These are phyloP conservation scores for Aromia moschata DNA, from an alignment of 2,888 invertebrate genomes.

Conservation along the genomic window DNA sequence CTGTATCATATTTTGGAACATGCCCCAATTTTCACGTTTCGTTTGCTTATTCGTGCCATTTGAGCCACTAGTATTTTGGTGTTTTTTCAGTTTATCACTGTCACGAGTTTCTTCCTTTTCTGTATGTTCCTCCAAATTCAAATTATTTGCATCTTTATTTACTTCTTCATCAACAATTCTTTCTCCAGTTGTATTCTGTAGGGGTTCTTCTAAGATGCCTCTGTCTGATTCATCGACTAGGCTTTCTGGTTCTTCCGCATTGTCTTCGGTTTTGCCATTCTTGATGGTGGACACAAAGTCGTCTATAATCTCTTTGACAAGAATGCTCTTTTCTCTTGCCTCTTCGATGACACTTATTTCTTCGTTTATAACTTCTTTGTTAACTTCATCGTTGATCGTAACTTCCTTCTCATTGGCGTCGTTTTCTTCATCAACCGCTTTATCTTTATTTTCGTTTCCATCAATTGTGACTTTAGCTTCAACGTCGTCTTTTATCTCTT, in stretches of 20 bases:
- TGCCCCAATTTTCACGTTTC: neutral
- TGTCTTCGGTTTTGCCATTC: too few species aligned
- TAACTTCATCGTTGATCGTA: neutral
- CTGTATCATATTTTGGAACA: constrained; percentile 10
- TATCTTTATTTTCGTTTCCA: neutral
- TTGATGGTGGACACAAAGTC: too few species aligned
- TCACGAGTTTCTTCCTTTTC: neutral
- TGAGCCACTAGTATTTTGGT: neutral
- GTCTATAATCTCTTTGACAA: too few species aligned
- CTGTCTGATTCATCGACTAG: too few species aligned
- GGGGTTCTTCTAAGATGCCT: too few species aligned
- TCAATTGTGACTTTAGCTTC: constrained; percentile 2
- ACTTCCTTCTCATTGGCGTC: too few species aligned
- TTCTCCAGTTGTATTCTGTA: too few species aligned
- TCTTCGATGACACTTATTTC: too few species aligned
- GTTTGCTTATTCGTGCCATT: neutral
- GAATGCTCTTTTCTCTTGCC: too few species aligned
- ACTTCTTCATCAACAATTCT: neutral
- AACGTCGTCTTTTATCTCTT: constrained; percentile 23
- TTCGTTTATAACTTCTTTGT: too few species aligned
- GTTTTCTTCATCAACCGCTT: neutral
- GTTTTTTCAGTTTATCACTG: neutral
- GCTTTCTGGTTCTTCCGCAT: too few species aligned
- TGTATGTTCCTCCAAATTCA: neutral
- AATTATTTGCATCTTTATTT: neutral